Percentiles rank a stretch among this genome's conserved stretches.
phyloP scores from a whole-genome alignment of 2,797 vertebrate species.

The Chelonia mydas region DNA sequence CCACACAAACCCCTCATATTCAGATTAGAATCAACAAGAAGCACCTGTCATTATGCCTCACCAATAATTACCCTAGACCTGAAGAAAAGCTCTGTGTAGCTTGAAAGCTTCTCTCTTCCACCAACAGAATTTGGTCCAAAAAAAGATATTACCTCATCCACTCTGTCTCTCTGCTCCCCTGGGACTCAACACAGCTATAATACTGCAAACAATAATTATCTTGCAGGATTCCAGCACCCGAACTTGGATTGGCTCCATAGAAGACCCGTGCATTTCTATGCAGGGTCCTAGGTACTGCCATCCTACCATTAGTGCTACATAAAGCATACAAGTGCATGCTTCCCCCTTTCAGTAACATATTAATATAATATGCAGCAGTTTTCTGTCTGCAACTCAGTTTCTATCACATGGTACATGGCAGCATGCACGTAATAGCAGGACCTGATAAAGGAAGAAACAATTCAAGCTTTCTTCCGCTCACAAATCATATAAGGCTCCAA shows the following conservation, averaged over 20 bases:
- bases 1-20: neutral
- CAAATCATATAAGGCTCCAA: neutral
- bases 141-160: neutral
- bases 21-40: neutral
- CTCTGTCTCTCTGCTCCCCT: neutral
- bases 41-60: neutral
- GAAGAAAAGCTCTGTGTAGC: neutral
- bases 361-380: conserved; percentile 33
- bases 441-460: neutral
- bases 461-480: neutral
- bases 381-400: conserved; percentile 27
- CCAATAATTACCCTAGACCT: neutral
- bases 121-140: neutral
- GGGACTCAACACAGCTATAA: neutral
- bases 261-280: neutral
- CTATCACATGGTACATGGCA: neutral
- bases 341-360: conserved; percentile 6
- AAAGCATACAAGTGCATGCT: neutral
- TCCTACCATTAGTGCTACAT: neutral
- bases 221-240: neutral
- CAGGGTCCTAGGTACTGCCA: neutral
- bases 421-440: neutral
- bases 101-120: neutral
- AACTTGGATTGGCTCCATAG: neutral
- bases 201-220: neutral